phyloP scores from a whole-genome alignment of 2,113 vertebrate species.

The Petromus typicus region DNA sequence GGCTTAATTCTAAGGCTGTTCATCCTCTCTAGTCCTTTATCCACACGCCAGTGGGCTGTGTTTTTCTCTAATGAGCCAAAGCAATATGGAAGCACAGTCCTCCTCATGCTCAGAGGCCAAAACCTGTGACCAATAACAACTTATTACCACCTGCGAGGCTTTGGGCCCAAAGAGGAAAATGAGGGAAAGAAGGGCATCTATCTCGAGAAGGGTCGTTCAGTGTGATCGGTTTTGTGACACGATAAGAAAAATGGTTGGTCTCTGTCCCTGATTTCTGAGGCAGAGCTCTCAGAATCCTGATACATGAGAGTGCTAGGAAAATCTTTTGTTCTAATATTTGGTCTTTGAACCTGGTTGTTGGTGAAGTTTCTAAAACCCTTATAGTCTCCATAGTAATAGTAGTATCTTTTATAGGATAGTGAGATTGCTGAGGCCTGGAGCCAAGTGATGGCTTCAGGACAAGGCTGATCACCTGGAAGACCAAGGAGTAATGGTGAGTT shows the following conservation, averaged over 20 bases:
- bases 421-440: not conserved
- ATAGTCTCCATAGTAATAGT: not conserved
- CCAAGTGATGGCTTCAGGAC: not conserved
- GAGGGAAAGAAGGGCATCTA: not conserved
- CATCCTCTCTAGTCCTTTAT: not conserved
- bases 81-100: not conserved
- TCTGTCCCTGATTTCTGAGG: not conserved
- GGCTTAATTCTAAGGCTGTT: not conserved
- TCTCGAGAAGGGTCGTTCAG: not conserved
- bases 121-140: not conserved
- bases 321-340: not conserved
- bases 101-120: not conserved
- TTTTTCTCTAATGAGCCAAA: not conserved
- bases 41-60: not conserved
- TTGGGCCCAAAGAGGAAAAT: not conserved
- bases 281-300: not conserved
- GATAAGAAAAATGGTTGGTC: not conserved
- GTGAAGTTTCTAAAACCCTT: not conserved
- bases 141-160: not conserved
- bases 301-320: no score
- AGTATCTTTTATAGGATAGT: not conserved
- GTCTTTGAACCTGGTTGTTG: not conserved
- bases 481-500: not conserved
- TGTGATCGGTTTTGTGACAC: not conserved
- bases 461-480: not conserved